Evolutionary conservation across 2,797 vertebrate genomes (phyloP).

Genomic region (Hoplostethus atlanticus): DNA sequence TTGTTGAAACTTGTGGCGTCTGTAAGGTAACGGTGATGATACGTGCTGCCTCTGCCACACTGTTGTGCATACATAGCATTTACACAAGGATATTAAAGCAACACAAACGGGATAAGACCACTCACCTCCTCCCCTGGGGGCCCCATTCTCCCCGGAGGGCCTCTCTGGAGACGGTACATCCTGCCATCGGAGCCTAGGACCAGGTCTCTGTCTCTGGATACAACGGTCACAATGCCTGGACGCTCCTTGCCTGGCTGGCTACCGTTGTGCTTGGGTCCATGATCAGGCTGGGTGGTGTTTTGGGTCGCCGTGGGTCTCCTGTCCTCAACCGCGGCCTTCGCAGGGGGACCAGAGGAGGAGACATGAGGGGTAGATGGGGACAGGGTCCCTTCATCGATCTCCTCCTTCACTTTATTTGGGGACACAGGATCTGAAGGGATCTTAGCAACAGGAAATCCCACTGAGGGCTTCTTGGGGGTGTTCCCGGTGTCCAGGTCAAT

Average conservation of each 20-base stretch:
- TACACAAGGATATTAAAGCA: conserved; percentile 2
- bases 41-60: too few relatives aligned
- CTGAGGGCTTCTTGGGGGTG: conserved; percentile 65
- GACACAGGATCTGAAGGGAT: conserved; percentile 45
- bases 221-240: conserved; percentile 48
- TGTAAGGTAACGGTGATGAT: too few relatives aligned
- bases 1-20: too few relatives aligned
- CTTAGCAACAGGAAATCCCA: conserved; percentile 45
- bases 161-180: conserved; percentile 71
- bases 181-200: conserved; percentile 61
- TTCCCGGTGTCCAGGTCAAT: conserved; percentile 59
- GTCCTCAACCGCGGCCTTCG: conserved; percentile 4
- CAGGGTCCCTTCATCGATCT: conserved; percentile 2
- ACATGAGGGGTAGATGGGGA: conserved; percentile 31
- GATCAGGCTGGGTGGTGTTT: conserved; percentile 18
- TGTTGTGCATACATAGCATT: not conserved
- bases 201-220: conserved; percentile 66
- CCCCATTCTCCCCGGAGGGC: conserved; percentile 82
- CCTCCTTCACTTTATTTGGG: conserved; percentile 46
- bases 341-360: conserved; percentile 4
- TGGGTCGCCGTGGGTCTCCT: conserved; percentile 16
- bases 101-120: conserved; percentile 17
- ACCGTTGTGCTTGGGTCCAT: not conserved
- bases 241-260: conserved; percentile 24
- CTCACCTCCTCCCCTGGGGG: conserved; percentile 85